Conservation (phyloP, 2,113 vertebrate genomes). For the Cryptotis parvus region DNA sequence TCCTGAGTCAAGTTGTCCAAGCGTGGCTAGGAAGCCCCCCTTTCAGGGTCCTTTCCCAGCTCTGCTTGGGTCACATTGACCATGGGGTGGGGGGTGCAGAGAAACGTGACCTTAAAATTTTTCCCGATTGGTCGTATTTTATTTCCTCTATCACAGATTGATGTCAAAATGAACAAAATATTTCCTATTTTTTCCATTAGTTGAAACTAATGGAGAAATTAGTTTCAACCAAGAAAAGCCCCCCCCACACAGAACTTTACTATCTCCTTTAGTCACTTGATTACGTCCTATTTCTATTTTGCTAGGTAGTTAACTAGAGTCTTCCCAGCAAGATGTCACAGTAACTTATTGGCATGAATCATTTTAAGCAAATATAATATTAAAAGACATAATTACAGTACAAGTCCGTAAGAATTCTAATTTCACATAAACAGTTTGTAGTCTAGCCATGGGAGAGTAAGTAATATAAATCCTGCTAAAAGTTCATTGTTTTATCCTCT, state of each 20-base stretch:
- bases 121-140: not conserved
- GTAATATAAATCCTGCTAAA: slow-evolving; percentile 74
- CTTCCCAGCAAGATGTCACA: slow-evolving; percentile 37
- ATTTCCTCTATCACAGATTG: not conserved
- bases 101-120: not conserved
- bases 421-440: slow-evolving; percentile 44
- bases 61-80: too few relatives aligned
- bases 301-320: not conserved
- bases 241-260: not conserved
- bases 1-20: too few relatives aligned
- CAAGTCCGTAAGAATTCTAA: slow-evolving; percentile 65
- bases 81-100: too few relatives aligned
- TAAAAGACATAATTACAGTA: not conserved
- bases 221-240: not conserved
- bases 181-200: not conserved
- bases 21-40: too few relatives aligned
- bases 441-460: slow-evolving; percentile 60
- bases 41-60: too few relatives aligned
- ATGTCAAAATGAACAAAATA: not conserved
- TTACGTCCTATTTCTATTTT: slow-evolving; percentile 21
- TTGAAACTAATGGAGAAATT: too few relatives aligned
- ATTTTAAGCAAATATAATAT: slow-evolving; percentile 64
- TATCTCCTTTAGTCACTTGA: slow-evolving; percentile 1
- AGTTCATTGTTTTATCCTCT: slow-evolving; percentile 68
- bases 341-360: not conserved